Evolutionary conservation across 2,113 vertebrate species (phyloP), one percentile per base, ranked within the genome.

Genomic region (Pelvicachromis taeniatus): DNA sequence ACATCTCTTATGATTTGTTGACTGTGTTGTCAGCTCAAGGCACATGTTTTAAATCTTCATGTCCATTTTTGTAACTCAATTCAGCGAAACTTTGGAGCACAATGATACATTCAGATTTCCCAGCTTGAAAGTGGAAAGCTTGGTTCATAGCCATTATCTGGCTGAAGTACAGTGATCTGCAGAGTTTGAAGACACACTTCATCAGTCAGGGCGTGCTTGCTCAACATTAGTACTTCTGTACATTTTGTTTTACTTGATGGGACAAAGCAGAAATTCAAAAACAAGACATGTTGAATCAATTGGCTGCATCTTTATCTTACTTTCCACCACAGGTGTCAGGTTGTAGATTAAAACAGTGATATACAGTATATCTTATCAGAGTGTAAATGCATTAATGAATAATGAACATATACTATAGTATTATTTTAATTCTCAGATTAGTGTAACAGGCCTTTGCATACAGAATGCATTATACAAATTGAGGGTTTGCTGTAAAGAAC

Each of bases 121-220:
- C 31, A 86, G 70, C 82, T 61, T 90, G 81, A 90, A 91, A 93
- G 87, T 93, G 86, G 93, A 94, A 94, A 92, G 54, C 83, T 86
- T 92, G 90, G 90, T 87, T 70, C 59, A 54, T 75, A 70, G 85
- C 91, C 80, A 85, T 89, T 79, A 29, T 82, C 80, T 91, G 82
- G 89, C 85, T 86, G 70, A 63, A 80, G 84, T 80, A 73, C 78
- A 82, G 53, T 61, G 70, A 91, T 70, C 90, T 95, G 90, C 87
- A 84, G 59, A 91, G 75, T 92, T 83, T 88, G 35, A 91, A 93
- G 83, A 79, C 84, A 80, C 92, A 93, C 90, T 92, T 93, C 87
- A 94, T 95, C 84, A 89, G 68, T 92, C 86, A 93, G 73, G 83
- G 38, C 12, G 4, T 54, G 55, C 45, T 89, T 61, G 0, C 68